Percentiles rank a stretch among this genome's conserved stretches.
Evolutionary conservation across 2,797 vertebrate genomes (phyloP).

Genomic region (Thaleichthys pacificus): DNA sequence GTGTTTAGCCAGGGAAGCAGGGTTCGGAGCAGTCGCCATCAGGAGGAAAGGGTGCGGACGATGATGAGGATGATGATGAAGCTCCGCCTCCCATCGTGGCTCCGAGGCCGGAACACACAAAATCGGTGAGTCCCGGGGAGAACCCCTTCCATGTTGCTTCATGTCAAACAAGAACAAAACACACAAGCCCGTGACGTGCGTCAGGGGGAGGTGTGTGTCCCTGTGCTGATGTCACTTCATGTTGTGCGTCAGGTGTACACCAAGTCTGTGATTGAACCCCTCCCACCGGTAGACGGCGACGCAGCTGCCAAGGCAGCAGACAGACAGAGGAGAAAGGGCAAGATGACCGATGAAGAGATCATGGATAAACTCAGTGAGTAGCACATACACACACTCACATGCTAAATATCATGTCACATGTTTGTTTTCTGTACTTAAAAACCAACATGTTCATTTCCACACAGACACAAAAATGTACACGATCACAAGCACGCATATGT

Average conservation of each 20-base stretch:
- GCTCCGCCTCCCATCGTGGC: constrained; percentile 90
- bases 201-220: not conserved
- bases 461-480: not conserved
- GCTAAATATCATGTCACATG: too few relatives aligned
- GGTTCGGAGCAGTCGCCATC: constrained; percentile 78
- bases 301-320: constrained; percentile 78
- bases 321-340: constrained; percentile 88
- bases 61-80: constrained; percentile 85
- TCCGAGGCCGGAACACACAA: constrained; percentile 93
- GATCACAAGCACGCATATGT: not conserved
- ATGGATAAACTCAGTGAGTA: constrained; percentile 95
- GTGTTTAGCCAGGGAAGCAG: constrained; percentile 80
- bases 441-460: too few relatives aligned
- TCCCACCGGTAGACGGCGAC: constrained; percentile 82
- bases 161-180: too few relatives aligned
- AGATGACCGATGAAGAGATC: constrained; percentile 98
- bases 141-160: too few relatives aligned
- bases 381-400: constrained; percentile 10
- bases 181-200: not conserved
- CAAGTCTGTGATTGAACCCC: constrained; percentile 91
- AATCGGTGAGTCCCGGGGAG: constrained; percentile 82
- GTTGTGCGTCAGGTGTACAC: constrained; percentile 84
- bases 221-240: constrained; percentile 4
- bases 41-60: constrained; percentile 74
- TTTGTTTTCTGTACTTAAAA: too few relatives aligned